Conservation (phyloP, 2,888 invertebrate genomes). For the Melikaiella ostensackeni region DNA sequence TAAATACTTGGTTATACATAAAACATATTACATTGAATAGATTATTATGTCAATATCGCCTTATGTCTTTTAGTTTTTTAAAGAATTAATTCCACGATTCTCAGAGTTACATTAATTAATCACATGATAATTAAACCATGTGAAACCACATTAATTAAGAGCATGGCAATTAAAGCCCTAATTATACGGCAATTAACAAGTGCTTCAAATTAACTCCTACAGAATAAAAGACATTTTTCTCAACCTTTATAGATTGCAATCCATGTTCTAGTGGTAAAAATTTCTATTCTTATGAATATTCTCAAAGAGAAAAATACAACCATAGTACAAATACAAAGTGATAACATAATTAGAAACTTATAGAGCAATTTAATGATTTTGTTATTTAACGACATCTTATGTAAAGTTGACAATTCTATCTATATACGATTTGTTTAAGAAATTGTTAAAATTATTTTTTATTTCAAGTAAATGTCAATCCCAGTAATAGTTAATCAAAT, state of each 20-base stretch:
- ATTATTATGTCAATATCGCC: neutral
- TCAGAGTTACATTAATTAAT: conserved; percentile 8
- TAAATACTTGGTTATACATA: no score
- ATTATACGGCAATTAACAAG: conserved; percentile 31
- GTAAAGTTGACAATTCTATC: neutral
- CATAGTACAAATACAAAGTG: neutral
- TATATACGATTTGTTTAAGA: neutral
- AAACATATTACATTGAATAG: no score
- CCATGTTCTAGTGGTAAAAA: neutral
- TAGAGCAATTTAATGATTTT: neutral
- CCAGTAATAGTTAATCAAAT: neutral
- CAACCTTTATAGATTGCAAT: neutral
- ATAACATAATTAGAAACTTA: neutral
- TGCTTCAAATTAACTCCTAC: conserved; percentile 27
- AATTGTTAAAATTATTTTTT: neutral
- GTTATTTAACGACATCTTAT: neutral
- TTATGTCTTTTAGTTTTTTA: neutral
- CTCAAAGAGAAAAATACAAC: neutral
- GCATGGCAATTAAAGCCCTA: conserved; percentile 17
- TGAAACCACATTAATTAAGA: conserved; percentile 33
- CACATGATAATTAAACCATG: conserved; percentile 26
- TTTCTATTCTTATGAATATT: neutral
- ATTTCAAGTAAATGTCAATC: neutral
- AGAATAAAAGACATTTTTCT: conserved; percentile 20
- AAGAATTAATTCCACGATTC: neutral